Base-by-base conservation (phyloP, 2,888 invertebrate genomes). In the Lycaena phlaeas region DNA sequence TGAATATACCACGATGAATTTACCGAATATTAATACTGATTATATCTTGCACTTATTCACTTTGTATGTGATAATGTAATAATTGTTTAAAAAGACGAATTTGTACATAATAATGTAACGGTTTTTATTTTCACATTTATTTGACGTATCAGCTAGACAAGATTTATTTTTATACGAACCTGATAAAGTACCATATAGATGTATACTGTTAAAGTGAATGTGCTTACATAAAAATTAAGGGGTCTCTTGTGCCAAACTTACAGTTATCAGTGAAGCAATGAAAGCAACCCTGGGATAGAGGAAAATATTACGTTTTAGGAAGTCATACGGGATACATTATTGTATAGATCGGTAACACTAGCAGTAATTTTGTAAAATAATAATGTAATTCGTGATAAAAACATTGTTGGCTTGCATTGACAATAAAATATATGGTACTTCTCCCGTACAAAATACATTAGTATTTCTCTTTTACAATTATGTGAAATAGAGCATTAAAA, bases 401-500 rank as follows among this genome's bases (percentile, higher is more conserved):
- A 10, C 11, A 7, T 34, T 11, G 22, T 9, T 4, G 34, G 18
- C 34, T 34, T 34, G 34, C 34, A 34, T 34, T 34, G 11, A 18
- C 34, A 22, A 22, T 31, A 11, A 11, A 18, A 31, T 15, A 7
- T 10, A 7, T n/a, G n/a, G 9, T 22, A 22, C 22, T 9, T 22
- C 22, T 22, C 9, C n/a, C n/a, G n/a, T 22, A 22, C 22, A 22
- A 5, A 2, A 9, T 22, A 9, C n/a, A n/a, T n/a, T n/a, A 22
- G 7, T 6, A 22, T 22, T 22, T 22, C 9, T 22, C 9, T 5
- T 5, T 22, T 9, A 22, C 14, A 29, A 12, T 26, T 26, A 25
- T 22, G 48, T 44, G 46, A 44, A 51, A 41, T 45, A 41, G 38
- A 27, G 43, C 36, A n/a, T n/a, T n/a, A n/a, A n/a, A n/a, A n/a